Evolutionary conservation across 2,797 vertebrate genomes (phyloP).

Genomic region (Thripadectes ignobilis): DNA sequence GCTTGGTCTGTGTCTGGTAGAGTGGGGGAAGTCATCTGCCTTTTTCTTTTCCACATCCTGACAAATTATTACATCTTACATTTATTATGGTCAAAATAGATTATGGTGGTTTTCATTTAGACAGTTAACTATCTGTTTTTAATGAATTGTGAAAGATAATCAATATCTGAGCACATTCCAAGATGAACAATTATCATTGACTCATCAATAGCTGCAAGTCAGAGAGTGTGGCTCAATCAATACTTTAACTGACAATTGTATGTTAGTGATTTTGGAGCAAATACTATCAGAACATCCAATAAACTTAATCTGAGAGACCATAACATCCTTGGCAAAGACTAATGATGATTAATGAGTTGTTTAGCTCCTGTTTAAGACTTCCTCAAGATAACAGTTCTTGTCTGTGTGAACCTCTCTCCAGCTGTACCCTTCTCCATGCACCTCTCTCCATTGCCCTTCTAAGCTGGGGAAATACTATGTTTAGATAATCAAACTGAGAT

Average conservation of each 20-base stretch:
- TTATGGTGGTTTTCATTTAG: not conserved
- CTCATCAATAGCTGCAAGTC: not conserved
- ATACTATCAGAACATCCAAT: not conserved
- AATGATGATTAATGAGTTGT: not conserved
- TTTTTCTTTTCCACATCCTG: not conserved
- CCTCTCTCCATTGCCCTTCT: not conserved
- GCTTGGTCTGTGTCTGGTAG: not conserved
- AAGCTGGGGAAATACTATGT: not conserved
- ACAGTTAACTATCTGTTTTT: not conserved
- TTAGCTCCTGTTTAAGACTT: not conserved
- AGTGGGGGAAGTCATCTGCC: not conserved
- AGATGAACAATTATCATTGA: not conserved
- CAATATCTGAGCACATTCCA: not conserved
- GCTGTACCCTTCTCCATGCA: not conserved
- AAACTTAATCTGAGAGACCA: not conserved
- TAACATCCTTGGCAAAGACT: not conserved
- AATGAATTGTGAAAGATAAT: not conserved
- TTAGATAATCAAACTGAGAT: not conserved
- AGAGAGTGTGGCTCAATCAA: not conserved
- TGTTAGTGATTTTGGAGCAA: not conserved
- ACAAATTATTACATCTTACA: not conserved
- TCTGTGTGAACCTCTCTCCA: fast-evolving
- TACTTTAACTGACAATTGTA: not conserved
- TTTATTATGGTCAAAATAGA: not conserved
- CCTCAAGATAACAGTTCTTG: not conserved